Conservation (phyloP, 2,888 invertebrate species). For the Agrochola lota region DNA sequence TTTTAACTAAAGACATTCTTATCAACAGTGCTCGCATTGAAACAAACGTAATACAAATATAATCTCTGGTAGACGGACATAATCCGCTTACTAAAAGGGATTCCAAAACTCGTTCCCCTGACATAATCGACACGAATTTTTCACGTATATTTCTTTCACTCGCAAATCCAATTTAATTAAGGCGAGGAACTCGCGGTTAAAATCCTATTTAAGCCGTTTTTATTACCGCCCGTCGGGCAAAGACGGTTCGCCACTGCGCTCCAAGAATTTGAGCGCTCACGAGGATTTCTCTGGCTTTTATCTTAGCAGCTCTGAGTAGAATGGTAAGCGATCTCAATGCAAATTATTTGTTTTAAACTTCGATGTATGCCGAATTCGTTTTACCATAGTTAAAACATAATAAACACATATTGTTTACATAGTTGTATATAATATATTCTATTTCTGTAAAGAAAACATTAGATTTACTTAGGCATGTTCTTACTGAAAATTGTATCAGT, state of each 20-base stretch:
- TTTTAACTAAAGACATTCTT: constrained; percentile 66
- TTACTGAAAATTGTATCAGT: not conserved
- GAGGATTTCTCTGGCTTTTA: constrained; percentile 87
- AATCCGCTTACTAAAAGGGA: constrained; percentile 85
- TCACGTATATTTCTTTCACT: constrained; percentile 90
- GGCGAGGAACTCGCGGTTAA: constrained; percentile 90
- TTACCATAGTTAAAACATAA: constrained; percentile 30
- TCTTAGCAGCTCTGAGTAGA: constrained; percentile 82
- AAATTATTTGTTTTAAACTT: constrained; percentile 81
- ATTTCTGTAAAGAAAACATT: not conserved
- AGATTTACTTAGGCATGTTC: not conserved
- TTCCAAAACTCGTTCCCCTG: constrained; percentile 85
- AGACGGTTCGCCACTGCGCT: constrained; percentile 88
- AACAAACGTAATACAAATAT: constrained; percentile 72
- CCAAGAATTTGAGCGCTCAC: constrained; percentile 88
- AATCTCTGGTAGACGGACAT: constrained; percentile 78
- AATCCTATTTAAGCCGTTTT: constrained; percentile 91
- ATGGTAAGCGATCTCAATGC: constrained; percentile 85
- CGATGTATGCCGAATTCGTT: constrained; percentile 62
- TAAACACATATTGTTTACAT: not conserved
- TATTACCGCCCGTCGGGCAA: constrained; percentile 90
- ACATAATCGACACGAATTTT: constrained; percentile 89
- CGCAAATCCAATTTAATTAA: constrained; percentile 91
- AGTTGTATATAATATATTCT: no score
- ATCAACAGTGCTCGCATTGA: constrained; percentile 66